phyloP scores from a whole-genome alignment of 2,113 vertebrate genomes.

The Propithecus coquereli region DNA sequence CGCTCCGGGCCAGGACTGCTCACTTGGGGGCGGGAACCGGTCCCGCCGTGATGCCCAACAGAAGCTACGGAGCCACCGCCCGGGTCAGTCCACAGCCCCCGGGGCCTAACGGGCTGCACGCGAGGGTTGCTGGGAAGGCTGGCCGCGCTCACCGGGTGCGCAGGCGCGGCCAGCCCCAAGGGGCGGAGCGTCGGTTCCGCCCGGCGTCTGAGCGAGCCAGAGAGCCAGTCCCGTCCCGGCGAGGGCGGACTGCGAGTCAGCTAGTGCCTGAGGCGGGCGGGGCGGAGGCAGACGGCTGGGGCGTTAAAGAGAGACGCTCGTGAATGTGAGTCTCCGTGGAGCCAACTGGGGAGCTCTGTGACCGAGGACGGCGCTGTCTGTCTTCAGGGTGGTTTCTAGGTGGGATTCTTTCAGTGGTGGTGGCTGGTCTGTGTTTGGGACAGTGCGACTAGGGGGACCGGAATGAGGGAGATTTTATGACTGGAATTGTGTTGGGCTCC shows the following conservation, averaged over 20 bases:
- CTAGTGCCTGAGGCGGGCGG: not conserved
- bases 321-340: not conserved
- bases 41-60: rapidly evolving
- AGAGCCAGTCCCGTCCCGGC: rapidly evolving
- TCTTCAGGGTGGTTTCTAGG: not conserved
- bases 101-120: not conserved
- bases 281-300: rapidly evolving
- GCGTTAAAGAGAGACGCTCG: rapidly evolving
- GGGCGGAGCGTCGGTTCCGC: not conserved
- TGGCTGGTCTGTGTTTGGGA: not conserved
- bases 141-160: not conserved
- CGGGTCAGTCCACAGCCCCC: rapidly evolving
- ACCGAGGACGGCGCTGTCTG: not conserved
- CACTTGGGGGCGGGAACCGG: not conserved
- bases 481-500: not conserved
- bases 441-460: not conserved
- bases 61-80: rapidly evolving
- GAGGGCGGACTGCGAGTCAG: rapidly evolving
- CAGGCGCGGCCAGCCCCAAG: not conserved
- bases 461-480: not conserved
- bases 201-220: rapidly evolving
- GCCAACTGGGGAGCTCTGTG: not conserved
- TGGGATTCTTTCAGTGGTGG: not conserved
- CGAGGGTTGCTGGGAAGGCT: slow-evolving; percentile 25
- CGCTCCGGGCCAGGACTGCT: not conserved